These are phyloP conservation scores for Melanerpes aurifrons DNA, from an alignment of 2,113 vertebrate genomes.

Conservation along the genomic window DNA sequence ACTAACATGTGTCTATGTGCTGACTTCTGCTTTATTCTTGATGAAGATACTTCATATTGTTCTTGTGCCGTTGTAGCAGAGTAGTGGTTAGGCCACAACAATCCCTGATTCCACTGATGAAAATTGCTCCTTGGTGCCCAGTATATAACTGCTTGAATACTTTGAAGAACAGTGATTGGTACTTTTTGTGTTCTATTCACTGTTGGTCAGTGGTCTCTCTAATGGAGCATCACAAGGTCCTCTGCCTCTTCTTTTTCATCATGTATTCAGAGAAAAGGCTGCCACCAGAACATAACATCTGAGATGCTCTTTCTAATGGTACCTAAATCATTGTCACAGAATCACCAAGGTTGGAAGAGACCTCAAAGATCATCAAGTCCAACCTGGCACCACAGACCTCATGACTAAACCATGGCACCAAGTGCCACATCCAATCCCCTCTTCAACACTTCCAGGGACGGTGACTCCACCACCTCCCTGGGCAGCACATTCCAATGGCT, in stretches of 20 bases:
- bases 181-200: neutral
- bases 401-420: too few relatives aligned
- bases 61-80: neutral
- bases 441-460: too few relatives aligned
- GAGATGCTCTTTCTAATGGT: neutral
- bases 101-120: neutral
- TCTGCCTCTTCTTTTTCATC: neutral
- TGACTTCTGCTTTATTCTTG: neutral
- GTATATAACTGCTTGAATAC: neutral
- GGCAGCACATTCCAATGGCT: too few relatives aligned
- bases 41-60: neutral
- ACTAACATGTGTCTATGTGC: neutral
- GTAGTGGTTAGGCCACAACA: neutral
- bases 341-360: too few relatives aligned
- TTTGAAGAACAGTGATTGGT: neutral
- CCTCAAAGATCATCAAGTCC: too few relatives aligned
- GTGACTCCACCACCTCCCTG: too few relatives aligned
- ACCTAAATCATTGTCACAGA: neutral
- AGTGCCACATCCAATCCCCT: too few relatives aligned
- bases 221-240: neutral
- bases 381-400: too few relatives aligned
- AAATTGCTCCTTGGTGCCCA: neutral
- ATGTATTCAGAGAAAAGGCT: neutral
- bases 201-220: neutral
- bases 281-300: rapidly evolving